Conservation (phyloP, 1,140 invertebrate species). For the Aphidius ervi region DNA sequence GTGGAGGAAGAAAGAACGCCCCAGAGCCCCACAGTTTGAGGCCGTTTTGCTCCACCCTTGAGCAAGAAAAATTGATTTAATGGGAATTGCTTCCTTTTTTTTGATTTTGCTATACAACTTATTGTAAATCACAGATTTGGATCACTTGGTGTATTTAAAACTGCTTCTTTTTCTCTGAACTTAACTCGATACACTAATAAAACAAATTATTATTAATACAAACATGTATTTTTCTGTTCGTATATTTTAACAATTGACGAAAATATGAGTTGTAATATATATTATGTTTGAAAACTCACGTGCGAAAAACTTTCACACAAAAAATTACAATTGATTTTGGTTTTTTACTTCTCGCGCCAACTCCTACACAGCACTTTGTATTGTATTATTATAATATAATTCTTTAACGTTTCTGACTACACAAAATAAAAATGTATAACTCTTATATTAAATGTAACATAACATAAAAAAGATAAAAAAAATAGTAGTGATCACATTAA, state of each 20-base stretch:
- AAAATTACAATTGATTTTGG: too few species aligned
- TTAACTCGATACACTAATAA: not conserved
- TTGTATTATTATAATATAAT: too few species aligned
- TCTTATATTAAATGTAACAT: too few species aligned
- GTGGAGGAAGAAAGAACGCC: constrained; percentile 86
- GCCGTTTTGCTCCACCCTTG: constrained; percentile 64
- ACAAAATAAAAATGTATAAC: too few species aligned
- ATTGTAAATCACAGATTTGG: not conserved
- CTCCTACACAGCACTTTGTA: too few species aligned
- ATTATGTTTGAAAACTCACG: not conserved
- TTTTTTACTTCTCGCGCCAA: too few species aligned
- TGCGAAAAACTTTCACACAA: not conserved
- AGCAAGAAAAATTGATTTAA: constrained; percentile 39
- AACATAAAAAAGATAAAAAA: too few species aligned
- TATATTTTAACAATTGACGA: too few species aligned
- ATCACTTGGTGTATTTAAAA: not conserved
- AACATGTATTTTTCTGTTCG: not conserved
- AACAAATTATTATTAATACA: not conserved
- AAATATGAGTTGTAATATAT: too few species aligned
- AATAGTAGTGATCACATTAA: too few species aligned
- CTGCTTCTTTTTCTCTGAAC: not conserved
- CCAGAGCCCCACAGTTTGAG: constrained; percentile 91
- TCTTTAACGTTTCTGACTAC: too few species aligned
- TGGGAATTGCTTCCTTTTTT: constrained; percentile 27
- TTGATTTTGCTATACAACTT: constrained; percentile 8